phyloP scores from a whole-genome alignment of 2,888 invertebrate species.

The Scaptomyza parva region DNA sequence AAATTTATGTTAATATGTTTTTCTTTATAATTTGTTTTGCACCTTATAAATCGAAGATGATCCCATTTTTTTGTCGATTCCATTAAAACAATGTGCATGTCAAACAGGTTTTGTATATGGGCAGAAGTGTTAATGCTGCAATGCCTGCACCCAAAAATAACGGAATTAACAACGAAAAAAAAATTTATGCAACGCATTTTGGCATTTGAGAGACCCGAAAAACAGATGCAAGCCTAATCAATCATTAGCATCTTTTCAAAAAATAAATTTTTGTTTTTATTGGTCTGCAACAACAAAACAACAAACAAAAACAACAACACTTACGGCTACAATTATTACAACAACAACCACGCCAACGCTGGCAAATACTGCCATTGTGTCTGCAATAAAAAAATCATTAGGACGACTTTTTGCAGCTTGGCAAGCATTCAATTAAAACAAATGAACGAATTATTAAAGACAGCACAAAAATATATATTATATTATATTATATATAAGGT shows the following conservation, averaged over 20 bases:
- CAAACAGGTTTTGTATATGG: slow-evolving; percentile 13
- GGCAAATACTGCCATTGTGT: slow-evolving; percentile 76
- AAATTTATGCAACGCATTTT: slow-evolving; percentile 62
- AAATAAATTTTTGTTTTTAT: slow-evolving; percentile 73
- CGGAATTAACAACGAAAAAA: slow-evolving; percentile 7
- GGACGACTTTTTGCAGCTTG: slow-evolving; percentile 43
- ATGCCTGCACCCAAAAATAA: slow-evolving; percentile 48
- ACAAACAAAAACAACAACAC: slow-evolving; percentile 12
- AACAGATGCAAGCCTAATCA: slow-evolving; percentile 69
- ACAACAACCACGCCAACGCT: slow-evolving; percentile 63
- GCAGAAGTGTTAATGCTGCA: slow-evolving; percentile 26
- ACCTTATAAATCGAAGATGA: not conserved
- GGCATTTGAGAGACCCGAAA: slow-evolving; percentile 60
- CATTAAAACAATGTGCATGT: slow-evolving; percentile 17
- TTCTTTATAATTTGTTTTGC: too few species aligned
- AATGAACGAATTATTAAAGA: slow-evolving; percentile 72
- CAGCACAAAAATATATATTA: too few species aligned
- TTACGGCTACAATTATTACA: slow-evolving; percentile 11
- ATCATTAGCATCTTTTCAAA: slow-evolving; percentile 75
- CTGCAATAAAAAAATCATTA: slow-evolving; percentile 62
- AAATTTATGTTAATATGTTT: too few species aligned
- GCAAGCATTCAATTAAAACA: slow-evolving; percentile 78
- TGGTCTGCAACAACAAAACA: slow-evolving; percentile 26
- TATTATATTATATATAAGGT: slow-evolving; percentile 13
- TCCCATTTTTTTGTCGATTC: not conserved